Percentiles rank a stretch among this genome's conserved stretches.
Evolutionary conservation across 2,888 invertebrate genomes (phyloP).

Genomic region (Drosophila phalerata): DNA sequence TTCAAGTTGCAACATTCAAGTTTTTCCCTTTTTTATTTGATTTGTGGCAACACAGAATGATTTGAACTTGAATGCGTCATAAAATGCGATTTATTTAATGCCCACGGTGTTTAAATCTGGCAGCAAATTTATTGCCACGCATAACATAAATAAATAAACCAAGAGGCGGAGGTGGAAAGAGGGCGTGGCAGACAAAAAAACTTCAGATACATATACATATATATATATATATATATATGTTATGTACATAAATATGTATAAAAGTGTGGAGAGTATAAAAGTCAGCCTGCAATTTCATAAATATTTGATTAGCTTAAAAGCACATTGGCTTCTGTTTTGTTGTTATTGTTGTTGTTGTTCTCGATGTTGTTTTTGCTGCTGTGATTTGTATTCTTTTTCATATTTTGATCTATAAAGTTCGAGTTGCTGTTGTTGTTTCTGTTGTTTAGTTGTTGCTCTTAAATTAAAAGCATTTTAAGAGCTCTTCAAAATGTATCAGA

Average conservation of each 20-base stretch:
- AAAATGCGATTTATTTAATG: conserved; percentile 54
- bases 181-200: not conserved
- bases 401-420: conserved; percentile 32
- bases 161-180: not conserved
- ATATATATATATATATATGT: not conserved
- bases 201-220: conserved; percentile 9
- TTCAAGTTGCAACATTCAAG: conserved; percentile 12
- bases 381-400: conserved; percentile 22
- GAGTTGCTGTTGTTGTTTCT: conserved; percentile 4
- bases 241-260: conserved; percentile 1
- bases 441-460: conserved; percentile 8
- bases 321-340: conserved; percentile 21
- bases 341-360: conserved; percentile 1
- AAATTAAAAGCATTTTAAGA: conserved; percentile 51
- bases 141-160: conserved; percentile 45
- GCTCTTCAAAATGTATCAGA: conserved; percentile 25
- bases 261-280: conserved; percentile 24
- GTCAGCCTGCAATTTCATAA: conserved; percentile 59
- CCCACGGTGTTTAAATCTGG: conserved; percentile 36
- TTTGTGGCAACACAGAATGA: conserved; percentile 38
- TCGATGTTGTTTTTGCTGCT: conserved; percentile 1
- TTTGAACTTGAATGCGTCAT: conserved; percentile 46
- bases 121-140: conserved; percentile 48
- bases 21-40: conserved; percentile 3
- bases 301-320: conserved; percentile 71